Evolutionary conservation across 2,888 invertebrate species (phyloP), one percentile per base, ranked within the genome.

Genomic region (Thymelicus lineola): DNA sequence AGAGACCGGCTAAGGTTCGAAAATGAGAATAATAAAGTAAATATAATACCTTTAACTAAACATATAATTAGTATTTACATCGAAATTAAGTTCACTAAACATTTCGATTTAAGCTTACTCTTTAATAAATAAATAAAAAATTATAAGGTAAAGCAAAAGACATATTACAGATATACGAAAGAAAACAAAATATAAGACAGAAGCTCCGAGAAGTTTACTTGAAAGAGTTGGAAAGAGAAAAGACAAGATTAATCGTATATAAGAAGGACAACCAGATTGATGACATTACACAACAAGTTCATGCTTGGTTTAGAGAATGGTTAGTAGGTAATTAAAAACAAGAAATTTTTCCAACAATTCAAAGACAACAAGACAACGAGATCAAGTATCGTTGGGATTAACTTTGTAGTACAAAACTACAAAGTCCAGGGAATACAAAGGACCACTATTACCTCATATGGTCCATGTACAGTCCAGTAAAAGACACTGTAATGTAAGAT

Each of bases 241-340:
- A 78, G 4, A 71, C 70, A 0, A 76, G 81, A 50, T 42, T 86
- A 5, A 57, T 86, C 0, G 5, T 80, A 0, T 76, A 77, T 3
- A 85, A 72, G 50, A 83, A 76, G 45, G 80, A 80, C 0, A 66
- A 78, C 1, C 80, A 80, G 12, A 82, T 86, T 0, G 82, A 83
- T 3, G 86, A 87, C 35, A 86, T 87, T 10, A 85, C 87, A 0
- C 81, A 80, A 0, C 78, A 86, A 0, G 75, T 86, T 3, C 73
- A 75, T 15, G 75, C 77, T 4, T 87, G 87, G 87, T 85, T 87
- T 46, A 75, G 70, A 15, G 82, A 86, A 73, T 87, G 87, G 87
- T 86, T 42, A 77, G 76, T n/a, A n/a, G n/a, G n/a, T n/a, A n/a
- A n/a, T 65, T 15, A 20, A 46, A 10, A 28, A 2, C 28, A 42